Evolutionary conservation across 2,888 invertebrate genomes (phyloP).

Genomic region (Hirudinaria manillensis): DNA sequence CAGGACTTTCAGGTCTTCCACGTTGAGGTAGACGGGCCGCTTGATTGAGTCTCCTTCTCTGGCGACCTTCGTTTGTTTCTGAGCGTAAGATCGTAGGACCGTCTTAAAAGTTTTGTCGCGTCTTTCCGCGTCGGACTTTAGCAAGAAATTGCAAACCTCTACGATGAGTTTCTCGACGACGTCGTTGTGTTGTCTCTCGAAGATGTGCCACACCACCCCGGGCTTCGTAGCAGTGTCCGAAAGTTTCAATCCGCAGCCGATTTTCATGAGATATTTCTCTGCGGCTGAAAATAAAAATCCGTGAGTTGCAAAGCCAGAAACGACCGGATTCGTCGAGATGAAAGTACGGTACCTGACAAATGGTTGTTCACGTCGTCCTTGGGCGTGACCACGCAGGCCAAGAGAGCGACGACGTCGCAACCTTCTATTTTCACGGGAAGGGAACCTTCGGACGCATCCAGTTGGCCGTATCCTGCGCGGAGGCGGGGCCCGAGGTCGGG

Average conservation of each 20-base stretch:
- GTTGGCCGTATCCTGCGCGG: conserved; percentile 87
- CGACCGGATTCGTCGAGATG: neutral
- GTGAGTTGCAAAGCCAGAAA: neutral
- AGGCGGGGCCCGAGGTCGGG: conserved; percentile 95
- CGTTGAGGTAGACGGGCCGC: neutral
- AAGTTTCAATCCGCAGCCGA: conserved; percentile 57
- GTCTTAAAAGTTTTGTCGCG: neutral
- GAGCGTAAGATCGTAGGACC: neutral
- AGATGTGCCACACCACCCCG: conserved; percentile 95
- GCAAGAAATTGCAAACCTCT: neutral
- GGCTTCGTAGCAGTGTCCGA: conserved; percentile 74
- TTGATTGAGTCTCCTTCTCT: neutral
- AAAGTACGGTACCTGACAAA: conserved; percentile 58
- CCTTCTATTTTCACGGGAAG: neutral
- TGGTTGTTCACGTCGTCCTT: conserved; percentile 55
- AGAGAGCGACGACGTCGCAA: neutral
- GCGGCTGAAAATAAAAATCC: neutral
- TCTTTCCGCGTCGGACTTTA: too few relatives aligned
- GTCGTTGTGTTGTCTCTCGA: conserved; percentile 57
- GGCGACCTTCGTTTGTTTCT: neutral
- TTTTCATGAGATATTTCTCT: conserved; percentile 24
- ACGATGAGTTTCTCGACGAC: neutral
- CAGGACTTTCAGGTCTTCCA: neutral
- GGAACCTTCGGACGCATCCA: conserved; percentile 41
- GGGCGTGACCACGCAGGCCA: neutral